Evolutionary conservation across 2,113 vertebrate species (phyloP).

Genomic region (Proteles cristata): DNA sequence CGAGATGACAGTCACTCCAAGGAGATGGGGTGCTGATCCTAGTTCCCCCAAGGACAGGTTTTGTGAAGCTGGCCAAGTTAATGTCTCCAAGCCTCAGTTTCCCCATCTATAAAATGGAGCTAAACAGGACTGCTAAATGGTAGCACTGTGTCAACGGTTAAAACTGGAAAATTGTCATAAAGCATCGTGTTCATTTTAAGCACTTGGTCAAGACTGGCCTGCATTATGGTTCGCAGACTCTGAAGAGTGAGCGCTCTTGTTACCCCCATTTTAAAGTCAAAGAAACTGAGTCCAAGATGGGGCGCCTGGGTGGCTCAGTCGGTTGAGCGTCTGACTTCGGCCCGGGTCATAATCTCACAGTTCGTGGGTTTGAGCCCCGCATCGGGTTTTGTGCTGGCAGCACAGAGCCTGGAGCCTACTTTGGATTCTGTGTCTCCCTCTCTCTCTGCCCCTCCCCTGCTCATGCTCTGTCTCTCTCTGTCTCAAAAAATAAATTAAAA

Average conservation of each 20-base stretch:
- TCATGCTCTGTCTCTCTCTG: too few species aligned
- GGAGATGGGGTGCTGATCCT: neutral
- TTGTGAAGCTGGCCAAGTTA: neutral
- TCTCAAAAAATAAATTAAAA: too few species aligned
- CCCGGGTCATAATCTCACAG: too few species aligned
- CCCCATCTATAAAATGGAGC: neutral
- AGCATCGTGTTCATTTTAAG: too few species aligned
- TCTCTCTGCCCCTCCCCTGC: too few species aligned
- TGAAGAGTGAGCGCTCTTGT: rapidly evolving
- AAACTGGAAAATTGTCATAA: neutral
- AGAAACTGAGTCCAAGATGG: neutral
- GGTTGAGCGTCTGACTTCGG: too few species aligned
- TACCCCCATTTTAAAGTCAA: neutral
- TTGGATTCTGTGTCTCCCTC: too few species aligned
- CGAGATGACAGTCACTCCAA: neutral
- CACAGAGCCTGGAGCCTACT: too few species aligned
- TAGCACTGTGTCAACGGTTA: neutral
- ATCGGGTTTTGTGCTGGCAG: too few species aligned
- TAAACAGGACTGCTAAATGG: neutral
- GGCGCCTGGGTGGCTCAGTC: too few species aligned
- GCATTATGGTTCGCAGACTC: neutral
- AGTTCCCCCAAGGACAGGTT: neutral
- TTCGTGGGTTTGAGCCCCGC: too few species aligned
- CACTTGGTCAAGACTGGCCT: neutral
- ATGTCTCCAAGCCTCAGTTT: neutral